Evolutionary conservation across 2,797 vertebrate species (phyloP).

Genomic region (Chaetodon trifasciatus): DNA sequence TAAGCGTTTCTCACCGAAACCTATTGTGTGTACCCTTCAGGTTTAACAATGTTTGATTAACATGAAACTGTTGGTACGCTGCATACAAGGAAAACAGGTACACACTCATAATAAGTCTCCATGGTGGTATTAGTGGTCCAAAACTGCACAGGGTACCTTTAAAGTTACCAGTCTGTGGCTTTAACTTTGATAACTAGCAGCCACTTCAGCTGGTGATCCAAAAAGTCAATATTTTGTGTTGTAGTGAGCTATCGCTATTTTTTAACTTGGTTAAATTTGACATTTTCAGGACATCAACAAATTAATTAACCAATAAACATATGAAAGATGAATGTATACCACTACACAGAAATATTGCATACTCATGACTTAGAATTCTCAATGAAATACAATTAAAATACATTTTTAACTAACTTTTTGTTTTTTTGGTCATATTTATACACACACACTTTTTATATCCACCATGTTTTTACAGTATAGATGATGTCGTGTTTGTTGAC

Average conservation of each 20-base stretch:
- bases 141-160: neutral
- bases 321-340: neutral
- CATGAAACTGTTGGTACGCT: neutral
- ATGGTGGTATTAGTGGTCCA: fast-evolving
- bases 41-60: neutral
- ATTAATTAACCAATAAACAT: neutral
- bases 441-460: neutral
- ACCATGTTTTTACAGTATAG: neutral
- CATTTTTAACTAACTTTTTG: neutral
- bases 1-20: neutral
- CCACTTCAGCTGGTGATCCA: neutral
- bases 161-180: neutral
- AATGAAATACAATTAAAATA: neutral
- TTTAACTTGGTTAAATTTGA: neutral
- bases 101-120: neutral
- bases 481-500: neutral
- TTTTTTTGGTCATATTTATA: neutral
- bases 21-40: neutral
- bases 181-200: neutral
- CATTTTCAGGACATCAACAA: neutral
- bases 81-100: neutral
- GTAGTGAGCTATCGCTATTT: neutral
- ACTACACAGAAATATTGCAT: neutral
- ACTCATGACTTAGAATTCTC: neutral
- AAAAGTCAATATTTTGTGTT: neutral